Evolutionary conservation across 2,888 invertebrate species (phyloP).

Genomic region (Argyresthia albistria): DNA sequence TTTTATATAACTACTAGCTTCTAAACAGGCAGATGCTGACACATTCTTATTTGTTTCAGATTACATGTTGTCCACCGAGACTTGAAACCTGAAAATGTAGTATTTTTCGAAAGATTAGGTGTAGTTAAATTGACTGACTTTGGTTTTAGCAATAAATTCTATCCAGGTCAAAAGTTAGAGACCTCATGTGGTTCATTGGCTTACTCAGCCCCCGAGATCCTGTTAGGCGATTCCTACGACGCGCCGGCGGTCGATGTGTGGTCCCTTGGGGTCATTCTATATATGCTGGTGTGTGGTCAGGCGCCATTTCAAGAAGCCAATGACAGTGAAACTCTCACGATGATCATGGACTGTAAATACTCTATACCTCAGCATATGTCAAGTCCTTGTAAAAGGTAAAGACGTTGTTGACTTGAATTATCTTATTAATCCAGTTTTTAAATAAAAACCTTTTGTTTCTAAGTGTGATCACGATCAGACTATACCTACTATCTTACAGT

Average conservation of each 20-base stretch:
- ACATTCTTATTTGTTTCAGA: constrained; percentile 31
- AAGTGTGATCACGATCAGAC: no score
- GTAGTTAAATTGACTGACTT: constrained; percentile 99
- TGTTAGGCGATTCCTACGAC: constrained; percentile 98
- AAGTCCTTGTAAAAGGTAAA: constrained; percentile 84
- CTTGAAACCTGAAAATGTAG: constrained; percentile 99
- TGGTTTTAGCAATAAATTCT: constrained; percentile 96
- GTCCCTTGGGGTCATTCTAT: constrained; percentile 98
- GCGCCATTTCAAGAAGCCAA: constrained; percentile 99
- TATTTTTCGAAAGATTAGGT: constrained; percentile 97
- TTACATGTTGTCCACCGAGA: constrained; percentile 85
- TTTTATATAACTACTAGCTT: background rate
- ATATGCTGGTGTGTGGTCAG: constrained; percentile 98
- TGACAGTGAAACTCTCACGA: constrained; percentile 98
- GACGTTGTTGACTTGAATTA: no score
- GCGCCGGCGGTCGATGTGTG: constrained; percentile 99
- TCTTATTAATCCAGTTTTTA: no score
- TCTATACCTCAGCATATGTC: constrained; percentile 92
- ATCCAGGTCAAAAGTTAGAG: constrained; percentile 96
- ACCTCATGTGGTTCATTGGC: constrained; percentile 99
- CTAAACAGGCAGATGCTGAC: no score
- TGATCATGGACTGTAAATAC: constrained; percentile 99
- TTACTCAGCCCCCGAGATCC: constrained; percentile 99
- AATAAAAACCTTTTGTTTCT: no score
- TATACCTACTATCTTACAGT: no score